phyloP scores from a whole-genome alignment of 1,140 invertebrate species.

The Carcinoscorpius rotundicauda region DNA sequence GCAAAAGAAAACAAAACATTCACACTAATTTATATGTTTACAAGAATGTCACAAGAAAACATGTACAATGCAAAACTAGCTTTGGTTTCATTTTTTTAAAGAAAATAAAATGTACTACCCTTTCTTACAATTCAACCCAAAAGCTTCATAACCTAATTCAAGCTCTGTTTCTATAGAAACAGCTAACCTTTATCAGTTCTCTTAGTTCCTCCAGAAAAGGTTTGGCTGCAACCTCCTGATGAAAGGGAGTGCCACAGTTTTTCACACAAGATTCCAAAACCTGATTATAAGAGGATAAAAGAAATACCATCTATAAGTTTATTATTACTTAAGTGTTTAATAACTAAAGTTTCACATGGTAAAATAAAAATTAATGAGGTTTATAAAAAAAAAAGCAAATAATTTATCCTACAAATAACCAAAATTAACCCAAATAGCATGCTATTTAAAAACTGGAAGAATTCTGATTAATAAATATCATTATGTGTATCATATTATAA shows the following conservation, averaged over 20 bases:
- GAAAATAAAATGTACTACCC: too few species aligned
- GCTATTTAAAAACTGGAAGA: too few species aligned
- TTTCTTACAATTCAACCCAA: too few species aligned
- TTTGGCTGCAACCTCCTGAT: constrained; percentile 86
- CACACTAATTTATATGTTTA: too few species aligned
- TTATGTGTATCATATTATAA: too few species aligned
- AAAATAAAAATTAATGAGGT: constrained; percentile 8
- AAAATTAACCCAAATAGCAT: background rate
- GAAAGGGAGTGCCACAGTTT: constrained; percentile 86
- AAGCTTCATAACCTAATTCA: too few species aligned
- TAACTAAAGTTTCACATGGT: background rate
- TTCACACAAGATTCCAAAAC: constrained; percentile 94
- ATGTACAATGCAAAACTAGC: too few species aligned
- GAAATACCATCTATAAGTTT: constrained; percentile 3
- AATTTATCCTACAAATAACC: constrained; percentile 7
- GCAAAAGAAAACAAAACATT: too few species aligned
- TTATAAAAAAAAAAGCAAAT: constrained; percentile 8
- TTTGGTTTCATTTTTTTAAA: too few species aligned
- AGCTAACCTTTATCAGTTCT: constrained; percentile 52
- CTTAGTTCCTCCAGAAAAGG: constrained; percentile 89
- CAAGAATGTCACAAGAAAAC: too few species aligned
- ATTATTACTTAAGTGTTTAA: constrained; percentile 4
- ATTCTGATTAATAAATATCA: too few species aligned
- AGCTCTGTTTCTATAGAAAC: background rate
- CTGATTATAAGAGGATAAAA: constrained; percentile 30